Evolutionary conservation across 1,140 invertebrate species (phyloP).

Genomic region (Lycorma delicatula): DNA sequence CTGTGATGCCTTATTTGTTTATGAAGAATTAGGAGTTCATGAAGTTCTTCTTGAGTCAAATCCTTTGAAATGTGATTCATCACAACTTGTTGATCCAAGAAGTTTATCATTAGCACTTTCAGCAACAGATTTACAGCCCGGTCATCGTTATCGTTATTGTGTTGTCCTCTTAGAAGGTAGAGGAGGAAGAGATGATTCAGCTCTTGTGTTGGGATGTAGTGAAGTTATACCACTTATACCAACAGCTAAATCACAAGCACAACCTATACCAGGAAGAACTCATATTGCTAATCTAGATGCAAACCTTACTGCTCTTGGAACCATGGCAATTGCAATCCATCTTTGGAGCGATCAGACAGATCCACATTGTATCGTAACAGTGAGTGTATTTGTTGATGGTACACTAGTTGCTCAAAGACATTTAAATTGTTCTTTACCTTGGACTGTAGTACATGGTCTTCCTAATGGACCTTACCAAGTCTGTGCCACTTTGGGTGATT

Average conservation of each 20-base stretch:
- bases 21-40: conserved; percentile 51
- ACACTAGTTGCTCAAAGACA: conserved; percentile 23
- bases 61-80: conserved; percentile 49
- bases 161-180: conserved; percentile 41
- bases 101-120: conserved; percentile 42
- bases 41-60: conserved; percentile 53
- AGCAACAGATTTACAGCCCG: conserved; percentile 38
- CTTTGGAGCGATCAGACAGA: conserved; percentile 23
- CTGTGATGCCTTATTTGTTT: conserved; percentile 63
- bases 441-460: conserved; percentile 22
- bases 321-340: conserved; percentile 24
- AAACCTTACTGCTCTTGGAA: conserved; percentile 17
- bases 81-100: conserved; percentile 42
- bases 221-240: conserved; percentile 41
- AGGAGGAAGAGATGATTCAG: conserved; percentile 38
- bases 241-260: conserved; percentile 23
- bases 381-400: conserved; percentile 26
- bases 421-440: conserved; percentile 29
- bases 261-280: conserved; percentile 2
- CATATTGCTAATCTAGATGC: conserved; percentile 9
- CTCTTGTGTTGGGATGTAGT: conserved; percentile 44
- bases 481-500: conserved; percentile 25
- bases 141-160: conserved; percentile 43
- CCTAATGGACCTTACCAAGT: conserved; percentile 30
- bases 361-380: conserved; percentile 25